Percentiles rank a stretch among this genome's conserved stretches.
Conservation (phyloP, 2,113 vertebrate genomes). For the Meleagris gallopavo region DNA sequence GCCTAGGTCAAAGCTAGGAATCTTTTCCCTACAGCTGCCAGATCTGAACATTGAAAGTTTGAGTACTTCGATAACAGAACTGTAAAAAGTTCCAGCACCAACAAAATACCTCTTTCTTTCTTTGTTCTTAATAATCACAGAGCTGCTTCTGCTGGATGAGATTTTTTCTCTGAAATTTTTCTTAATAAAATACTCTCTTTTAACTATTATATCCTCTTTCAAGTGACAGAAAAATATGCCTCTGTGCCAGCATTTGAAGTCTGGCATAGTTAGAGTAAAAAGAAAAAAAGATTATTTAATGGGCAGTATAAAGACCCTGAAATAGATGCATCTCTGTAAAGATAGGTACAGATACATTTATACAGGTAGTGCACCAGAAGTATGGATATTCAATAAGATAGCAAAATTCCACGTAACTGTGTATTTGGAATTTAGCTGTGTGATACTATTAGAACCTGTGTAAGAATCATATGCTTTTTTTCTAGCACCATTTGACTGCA, state of each 20-base stretch:
- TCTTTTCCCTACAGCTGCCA: background rate
- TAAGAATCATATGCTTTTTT: slow-evolving; percentile 25
- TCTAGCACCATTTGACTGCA: slow-evolving; percentile 54
- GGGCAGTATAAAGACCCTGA: background rate
- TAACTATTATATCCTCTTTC: background rate
- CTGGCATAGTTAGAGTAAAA: background rate
- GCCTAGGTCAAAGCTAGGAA: background rate
- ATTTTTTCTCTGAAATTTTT: background rate
- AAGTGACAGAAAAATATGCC: background rate
- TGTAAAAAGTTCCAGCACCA: background rate
- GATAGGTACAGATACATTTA: background rate
- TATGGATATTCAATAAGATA: background rate
- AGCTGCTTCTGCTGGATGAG: background rate
- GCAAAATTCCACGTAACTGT: background rate
- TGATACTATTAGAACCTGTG: background rate
- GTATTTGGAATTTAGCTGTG: background rate
- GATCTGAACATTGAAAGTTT: background rate
- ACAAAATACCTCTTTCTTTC: background rate
- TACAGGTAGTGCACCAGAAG: background rate
- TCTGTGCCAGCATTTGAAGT: background rate
- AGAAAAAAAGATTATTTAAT: background rate
- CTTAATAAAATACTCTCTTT: background rate
- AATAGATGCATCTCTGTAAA: background rate
- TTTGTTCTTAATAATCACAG: background rate
- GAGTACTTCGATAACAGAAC: background rate